Conservation (phyloP, 2,888 invertebrate species). For the Caenorhabditis panamensis region DNA sequence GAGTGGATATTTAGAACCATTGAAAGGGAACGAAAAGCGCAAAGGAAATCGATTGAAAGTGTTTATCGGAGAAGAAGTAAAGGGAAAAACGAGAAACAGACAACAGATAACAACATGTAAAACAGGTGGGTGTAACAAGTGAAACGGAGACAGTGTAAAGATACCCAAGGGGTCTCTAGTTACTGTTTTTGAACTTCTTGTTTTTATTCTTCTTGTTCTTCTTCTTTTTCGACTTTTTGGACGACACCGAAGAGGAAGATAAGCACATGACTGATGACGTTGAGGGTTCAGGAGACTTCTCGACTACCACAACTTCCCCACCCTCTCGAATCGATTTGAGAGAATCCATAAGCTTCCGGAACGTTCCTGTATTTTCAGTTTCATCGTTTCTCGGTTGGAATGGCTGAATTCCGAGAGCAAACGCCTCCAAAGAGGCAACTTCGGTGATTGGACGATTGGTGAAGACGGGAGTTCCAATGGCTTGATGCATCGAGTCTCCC, state of each 20-base stretch:
- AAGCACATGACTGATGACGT: background rate
- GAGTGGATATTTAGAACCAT: constrained; percentile 32
- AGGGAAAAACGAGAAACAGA: constrained; percentile 9
- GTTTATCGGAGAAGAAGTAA: constrained; percentile 1
- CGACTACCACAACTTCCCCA: background rate
- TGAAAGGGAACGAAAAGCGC: background rate
- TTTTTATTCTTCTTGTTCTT: constrained; percentile 1
- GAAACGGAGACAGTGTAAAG: background rate
- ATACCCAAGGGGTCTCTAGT: background rate
- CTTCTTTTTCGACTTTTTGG: background rate
- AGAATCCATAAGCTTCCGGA: constrained; percentile 32
- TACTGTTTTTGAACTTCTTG: background rate
- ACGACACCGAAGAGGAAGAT: background rate
- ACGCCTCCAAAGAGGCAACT: constrained; percentile 43
- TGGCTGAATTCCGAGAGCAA: constrained; percentile 60
- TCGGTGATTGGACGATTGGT: background rate
- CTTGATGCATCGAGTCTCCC: constrained; percentile 35
- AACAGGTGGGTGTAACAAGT: background rate
- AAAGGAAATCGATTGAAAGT: background rate
- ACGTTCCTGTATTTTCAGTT: constrained; percentile 23
- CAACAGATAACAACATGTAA: background rate
- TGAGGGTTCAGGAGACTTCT: background rate
- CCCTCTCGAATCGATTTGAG: constrained; percentile 10
- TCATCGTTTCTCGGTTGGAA: constrained; percentile 51
- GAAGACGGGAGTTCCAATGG: constrained; percentile 44